These are phyloP conservation scores for Cynodonichthys magdalenae DNA, from an alignment of 2,797 vertebrate genomes.

Conservation along the genomic window DNA sequence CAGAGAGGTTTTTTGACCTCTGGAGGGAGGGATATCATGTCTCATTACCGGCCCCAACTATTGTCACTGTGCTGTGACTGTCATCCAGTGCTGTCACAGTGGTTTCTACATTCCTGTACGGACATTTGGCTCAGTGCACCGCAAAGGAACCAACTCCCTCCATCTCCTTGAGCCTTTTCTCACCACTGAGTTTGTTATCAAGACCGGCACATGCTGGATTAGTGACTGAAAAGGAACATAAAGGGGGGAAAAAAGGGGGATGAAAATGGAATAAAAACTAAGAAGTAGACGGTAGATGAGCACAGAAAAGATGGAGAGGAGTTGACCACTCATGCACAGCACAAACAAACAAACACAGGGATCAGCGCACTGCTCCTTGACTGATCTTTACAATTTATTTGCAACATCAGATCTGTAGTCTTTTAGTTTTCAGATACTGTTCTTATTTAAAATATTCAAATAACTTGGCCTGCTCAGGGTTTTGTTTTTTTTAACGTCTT, in stretches of 20 bases:
- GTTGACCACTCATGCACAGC: slow-evolving; percentile 34
- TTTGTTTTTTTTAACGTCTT: slow-evolving; percentile 12
- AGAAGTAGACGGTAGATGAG: slow-evolving; percentile 70
- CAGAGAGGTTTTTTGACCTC: slow-evolving; percentile 69
- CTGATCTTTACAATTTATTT: slow-evolving; percentile 64
- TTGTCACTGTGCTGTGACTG: slow-evolving; percentile 49
- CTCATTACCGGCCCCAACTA: slow-evolving; percentile 65
- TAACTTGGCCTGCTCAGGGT: slow-evolving; percentile 35
- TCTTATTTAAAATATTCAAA: slow-evolving; percentile 15
- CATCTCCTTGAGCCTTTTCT: slow-evolving; percentile 68
- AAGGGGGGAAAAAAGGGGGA: slow-evolving; percentile 20
- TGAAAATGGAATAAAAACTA: slow-evolving; percentile 37
- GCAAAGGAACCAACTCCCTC: slow-evolving; percentile 49
- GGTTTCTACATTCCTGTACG: slow-evolving; percentile 36
- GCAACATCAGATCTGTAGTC: slow-evolving; percentile 57
- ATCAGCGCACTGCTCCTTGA: slow-evolving; percentile 54
- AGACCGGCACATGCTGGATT: slow-evolving; percentile 76
- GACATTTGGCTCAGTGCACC: slow-evolving; percentile 66
- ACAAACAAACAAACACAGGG: slow-evolving; percentile 14
- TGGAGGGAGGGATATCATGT: slow-evolving; percentile 63
- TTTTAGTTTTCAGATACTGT: slow-evolving; percentile 65
- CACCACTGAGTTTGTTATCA: slow-evolving; percentile 75
- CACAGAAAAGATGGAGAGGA: slow-evolving; percentile 60
- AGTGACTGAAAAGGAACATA: slow-evolving; percentile 55
- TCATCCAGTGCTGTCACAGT: slow-evolving; percentile 29